A percentile compares a stretch with the other conserved stretches of the same genome.
Evolutionary conservation across 2,113 vertebrate genomes (phyloP).

Genomic region (Montifringilla adamsi): DNA sequence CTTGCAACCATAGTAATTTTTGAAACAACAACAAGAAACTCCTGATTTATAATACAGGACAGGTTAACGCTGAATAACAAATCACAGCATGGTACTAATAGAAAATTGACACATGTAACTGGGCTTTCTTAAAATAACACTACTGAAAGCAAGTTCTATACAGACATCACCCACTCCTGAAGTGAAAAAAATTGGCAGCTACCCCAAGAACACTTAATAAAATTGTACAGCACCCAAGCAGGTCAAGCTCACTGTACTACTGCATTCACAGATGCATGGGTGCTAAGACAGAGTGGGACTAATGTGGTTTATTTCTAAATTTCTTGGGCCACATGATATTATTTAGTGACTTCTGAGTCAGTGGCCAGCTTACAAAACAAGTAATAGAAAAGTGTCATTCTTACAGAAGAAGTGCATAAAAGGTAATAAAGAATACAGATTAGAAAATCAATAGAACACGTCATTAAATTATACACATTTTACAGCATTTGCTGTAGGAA

Average conservation of each 20-base stretch:
- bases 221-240: not conserved
- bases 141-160: not conserved
- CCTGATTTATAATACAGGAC: not conserved
- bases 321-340: not conserved
- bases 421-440: not conserved
- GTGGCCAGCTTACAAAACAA: not conserved
- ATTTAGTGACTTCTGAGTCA: not conserved
- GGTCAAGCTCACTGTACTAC: not conserved
- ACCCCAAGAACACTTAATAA: not conserved
- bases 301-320: not conserved
- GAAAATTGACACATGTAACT: fast-evolving
- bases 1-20: not conserved
- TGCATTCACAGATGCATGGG: not conserved
- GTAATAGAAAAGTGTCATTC: not conserved
- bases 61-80: not conserved
- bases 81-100: not conserved
- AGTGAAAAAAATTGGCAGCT: not conserved
- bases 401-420: not conserved
- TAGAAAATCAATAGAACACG: not conserved
- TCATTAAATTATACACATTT: not conserved
- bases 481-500: not conserved
- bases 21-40: not conserved
- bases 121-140: not conserved
- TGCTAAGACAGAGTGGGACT: not conserved
- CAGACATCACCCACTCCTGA: not conserved